phyloP scores from a whole-genome alignment of 2,888 invertebrate species.

The Cristatella mucedo region DNA sequence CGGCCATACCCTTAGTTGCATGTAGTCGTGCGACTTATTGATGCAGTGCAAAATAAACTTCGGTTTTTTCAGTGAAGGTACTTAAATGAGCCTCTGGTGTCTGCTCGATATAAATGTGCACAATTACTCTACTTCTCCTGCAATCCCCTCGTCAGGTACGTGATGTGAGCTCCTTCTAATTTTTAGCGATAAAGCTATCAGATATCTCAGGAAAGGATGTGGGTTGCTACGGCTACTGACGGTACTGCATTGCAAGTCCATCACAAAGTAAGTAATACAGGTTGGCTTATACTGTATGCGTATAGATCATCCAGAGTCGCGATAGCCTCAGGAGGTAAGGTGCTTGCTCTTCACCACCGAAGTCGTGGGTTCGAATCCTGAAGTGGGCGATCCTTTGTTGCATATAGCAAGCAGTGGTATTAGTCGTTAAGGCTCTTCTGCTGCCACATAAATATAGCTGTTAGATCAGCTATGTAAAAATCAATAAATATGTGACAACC shows the following conservation, averaged over 20 bases:
- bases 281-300: constrained; percentile 4
- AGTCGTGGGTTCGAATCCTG: too few relatives aligned
- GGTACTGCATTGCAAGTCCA: constrained; percentile 32
- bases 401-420: too few relatives aligned
- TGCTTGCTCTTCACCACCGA: too few relatives aligned
- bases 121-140: not conserved
- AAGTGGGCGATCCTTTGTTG: too few relatives aligned
- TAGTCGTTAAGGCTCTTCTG: too few relatives aligned
- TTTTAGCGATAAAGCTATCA: constrained; percentile 32
- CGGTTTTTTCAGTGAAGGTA: not conserved
- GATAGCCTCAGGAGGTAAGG: too few relatives aligned
- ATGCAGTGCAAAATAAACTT: not conserved
- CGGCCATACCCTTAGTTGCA: too few relatives aligned
- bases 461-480: too few relatives aligned
- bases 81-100: not conserved
- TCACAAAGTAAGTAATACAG: constrained; percentile 27
- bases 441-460: too few relatives aligned
- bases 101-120: not conserved
- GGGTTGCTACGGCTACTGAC: constrained; percentile 24
- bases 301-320: too few relatives aligned
- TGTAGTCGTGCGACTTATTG: too few relatives aligned
- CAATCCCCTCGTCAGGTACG: not conserved
- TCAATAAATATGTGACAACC: too few relatives aligned
- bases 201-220: constrained; percentile 36
- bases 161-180: not conserved